A percentile compares a stretch with the other conserved stretches of the same genome.
These are phyloP conservation scores for Sternotherus odoratus DNA, from an alignment of 2,797 vertebrate species.

Conservation along the genomic window DNA sequence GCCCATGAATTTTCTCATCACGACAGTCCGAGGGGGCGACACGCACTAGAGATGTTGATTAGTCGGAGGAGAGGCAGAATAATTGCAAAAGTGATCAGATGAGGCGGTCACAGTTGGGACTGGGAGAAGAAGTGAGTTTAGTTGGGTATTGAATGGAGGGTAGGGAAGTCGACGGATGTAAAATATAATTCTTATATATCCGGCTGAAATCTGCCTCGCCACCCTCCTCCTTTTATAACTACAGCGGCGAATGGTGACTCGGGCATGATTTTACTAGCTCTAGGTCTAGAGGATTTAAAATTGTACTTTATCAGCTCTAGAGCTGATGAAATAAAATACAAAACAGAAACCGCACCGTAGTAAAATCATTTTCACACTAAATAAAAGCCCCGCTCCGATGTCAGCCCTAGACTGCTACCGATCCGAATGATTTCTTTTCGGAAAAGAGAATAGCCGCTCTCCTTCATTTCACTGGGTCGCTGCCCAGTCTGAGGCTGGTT, in stretches of 20 bases:
- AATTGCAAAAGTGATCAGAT: background rate
- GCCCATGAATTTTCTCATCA: conserved; percentile 58
- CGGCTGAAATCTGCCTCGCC: background rate
- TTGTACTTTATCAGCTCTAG: background rate
- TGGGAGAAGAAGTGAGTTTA: background rate
- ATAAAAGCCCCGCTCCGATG: background rate
- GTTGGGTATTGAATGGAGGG: no score
- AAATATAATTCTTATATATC: background rate
- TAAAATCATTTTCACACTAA: background rate
- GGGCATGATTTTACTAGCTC: background rate
- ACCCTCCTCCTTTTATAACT: background rate
- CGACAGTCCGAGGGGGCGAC: background rate
- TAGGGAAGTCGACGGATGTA: background rate
- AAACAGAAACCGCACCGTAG: background rate
- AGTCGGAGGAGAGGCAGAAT: background rate
- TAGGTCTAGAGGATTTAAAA: background rate
- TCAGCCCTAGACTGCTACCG: background rate
- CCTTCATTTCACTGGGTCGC: background rate
- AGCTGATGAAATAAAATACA: background rate
- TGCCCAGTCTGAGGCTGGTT: no score
- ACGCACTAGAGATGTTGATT: background rate
- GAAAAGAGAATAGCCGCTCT: background rate
- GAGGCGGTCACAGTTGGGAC: no score
- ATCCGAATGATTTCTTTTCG: background rate
- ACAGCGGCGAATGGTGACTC: background rate